Percentiles rank a stretch among this genome's conserved stretches.
Conservation (phyloP, 2,888 invertebrate genomes). For the Idaea straminata region DNA sequence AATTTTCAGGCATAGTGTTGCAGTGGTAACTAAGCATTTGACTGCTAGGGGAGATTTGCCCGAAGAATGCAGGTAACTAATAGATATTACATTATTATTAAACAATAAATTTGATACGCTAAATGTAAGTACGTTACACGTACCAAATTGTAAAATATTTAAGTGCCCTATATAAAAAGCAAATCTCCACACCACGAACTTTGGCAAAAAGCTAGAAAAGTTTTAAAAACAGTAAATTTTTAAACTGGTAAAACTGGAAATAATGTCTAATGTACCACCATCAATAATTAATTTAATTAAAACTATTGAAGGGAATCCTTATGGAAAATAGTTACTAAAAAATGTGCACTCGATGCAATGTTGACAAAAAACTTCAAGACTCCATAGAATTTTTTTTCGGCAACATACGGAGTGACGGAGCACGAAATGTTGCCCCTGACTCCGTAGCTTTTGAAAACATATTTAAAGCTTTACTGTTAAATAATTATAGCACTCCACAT, state of each 20-base stretch:
- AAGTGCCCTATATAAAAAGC: conserved; percentile 5
- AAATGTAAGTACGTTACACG: conserved; percentile 18
- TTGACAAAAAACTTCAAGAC: conserved; percentile 31
- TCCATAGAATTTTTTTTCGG: conserved; percentile 35
- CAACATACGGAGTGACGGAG: conserved; percentile 31
- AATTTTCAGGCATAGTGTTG: conserved; percentile 36
- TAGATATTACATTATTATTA: conserved; percentile 10
- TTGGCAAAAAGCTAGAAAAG: conserved; percentile 3
- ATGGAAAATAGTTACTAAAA: conserved; percentile 27
- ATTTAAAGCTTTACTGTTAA: conserved; percentile 28
- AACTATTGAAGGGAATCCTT: conserved; percentile 34
- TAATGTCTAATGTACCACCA: conserved; percentile 23
- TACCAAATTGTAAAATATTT: not conserved
- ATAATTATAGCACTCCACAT: conserved; percentile 26
- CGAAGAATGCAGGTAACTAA: conserved; percentile 8
- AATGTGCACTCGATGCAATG: conserved; percentile 30
- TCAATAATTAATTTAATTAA: conserved; percentile 32
- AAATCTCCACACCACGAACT: conserved; percentile 20
- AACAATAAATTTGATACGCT: conserved; percentile 27
- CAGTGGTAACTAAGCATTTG: conserved; percentile 26
- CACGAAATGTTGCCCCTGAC: conserved; percentile 27
- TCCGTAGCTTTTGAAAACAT: conserved; percentile 28
- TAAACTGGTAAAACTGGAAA: not conserved
- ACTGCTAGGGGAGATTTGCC: conserved; percentile 13
- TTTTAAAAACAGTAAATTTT: too few relatives aligned